Conservation (phyloP, 2,113 vertebrate genomes). For the Crotalus helleri region DNA sequence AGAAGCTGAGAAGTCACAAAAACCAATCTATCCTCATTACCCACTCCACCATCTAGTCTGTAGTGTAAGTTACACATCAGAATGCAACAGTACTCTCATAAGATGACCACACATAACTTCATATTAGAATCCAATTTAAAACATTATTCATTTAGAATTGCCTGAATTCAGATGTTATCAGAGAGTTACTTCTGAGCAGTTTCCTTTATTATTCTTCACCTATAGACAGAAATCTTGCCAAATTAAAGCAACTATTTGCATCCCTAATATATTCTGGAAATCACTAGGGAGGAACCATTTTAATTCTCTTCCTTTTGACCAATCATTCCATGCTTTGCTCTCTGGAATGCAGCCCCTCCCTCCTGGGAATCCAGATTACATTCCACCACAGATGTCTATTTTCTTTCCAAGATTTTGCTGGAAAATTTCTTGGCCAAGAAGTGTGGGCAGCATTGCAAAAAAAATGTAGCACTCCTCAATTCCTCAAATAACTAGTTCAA, state of each 20-base stretch:
- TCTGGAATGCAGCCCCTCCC: not conserved
- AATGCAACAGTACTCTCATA: not conserved
- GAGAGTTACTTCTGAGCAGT: not conserved
- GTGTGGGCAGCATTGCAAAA: not conserved
- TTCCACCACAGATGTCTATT: not conserved
- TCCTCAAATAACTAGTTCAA: not conserved
- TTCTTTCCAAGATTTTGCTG: not conserved
- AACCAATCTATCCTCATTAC: not conserved
- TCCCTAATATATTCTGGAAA: not conserved
- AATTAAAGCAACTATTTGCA: not conserved
- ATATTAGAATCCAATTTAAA: not conserved
- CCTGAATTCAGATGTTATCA: not conserved
- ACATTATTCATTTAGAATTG: not conserved
- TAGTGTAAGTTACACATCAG: not conserved
- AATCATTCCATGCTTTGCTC: not conserved
- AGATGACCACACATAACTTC: not conserved
- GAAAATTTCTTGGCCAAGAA: not conserved
- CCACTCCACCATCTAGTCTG: not conserved
- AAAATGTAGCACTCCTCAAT: not conserved
- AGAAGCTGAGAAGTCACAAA: not conserved
- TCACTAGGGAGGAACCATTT: not conserved
- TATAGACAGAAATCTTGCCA: not conserved
- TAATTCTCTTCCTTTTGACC: not conserved
- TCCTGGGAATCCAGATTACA: not conserved
- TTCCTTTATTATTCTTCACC: not conserved